A percentile compares a stretch with the other conserved stretches of the same genome.
Evolutionary conservation across 2,888 invertebrate species (phyloP).

Genomic region (Scaptomyza reducta): DNA sequence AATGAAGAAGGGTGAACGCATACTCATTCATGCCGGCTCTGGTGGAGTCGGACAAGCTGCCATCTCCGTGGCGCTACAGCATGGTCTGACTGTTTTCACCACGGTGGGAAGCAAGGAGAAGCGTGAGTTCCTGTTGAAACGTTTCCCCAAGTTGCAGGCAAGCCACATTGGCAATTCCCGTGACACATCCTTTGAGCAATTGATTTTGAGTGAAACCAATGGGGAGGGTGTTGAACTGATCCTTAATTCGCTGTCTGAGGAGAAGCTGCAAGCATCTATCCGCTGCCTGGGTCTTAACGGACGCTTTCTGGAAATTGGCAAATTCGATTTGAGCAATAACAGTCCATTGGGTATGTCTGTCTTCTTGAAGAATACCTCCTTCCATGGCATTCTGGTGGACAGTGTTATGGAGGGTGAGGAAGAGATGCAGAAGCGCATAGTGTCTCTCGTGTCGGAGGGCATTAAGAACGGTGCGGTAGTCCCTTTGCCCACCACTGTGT

Average conservation of each 20-base stretch:
- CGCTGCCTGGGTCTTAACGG: conserved; percentile 96
- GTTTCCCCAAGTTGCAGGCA: conserved; percentile 93
- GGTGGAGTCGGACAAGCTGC: conserved; percentile 99
- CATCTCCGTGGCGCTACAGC: conserved; percentile 95
- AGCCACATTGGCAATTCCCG: conserved; percentile 95
- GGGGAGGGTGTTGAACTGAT: conserved; percentile 98
- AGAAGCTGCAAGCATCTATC: conserved; percentile 96
- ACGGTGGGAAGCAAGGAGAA: conserved; percentile 96
- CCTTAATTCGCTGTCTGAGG: conserved; percentile 97
- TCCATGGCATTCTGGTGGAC: conserved; percentile 98
- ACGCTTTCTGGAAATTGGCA: conserved; percentile 98
- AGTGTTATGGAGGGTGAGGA: conserved; percentile 92
- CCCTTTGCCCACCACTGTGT: conserved; percentile 94
- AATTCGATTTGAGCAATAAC: conserved; percentile 97
- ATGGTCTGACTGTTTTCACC: conserved; percentile 95
- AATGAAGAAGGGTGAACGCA: conserved; percentile 91
- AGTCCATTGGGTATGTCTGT: conserved; percentile 92
- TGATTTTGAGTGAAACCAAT: conserved; percentile 91
- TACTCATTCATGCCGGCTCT: conserved; percentile 96
- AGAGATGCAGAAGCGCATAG: conserved; percentile 90
- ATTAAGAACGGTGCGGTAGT: conserved; percentile 94
- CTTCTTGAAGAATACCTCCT: conserved; percentile 98
- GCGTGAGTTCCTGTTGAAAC: conserved; percentile 92
- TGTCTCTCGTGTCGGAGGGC: conserved; percentile 91
- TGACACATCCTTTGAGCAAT: conserved; percentile 95